These are phyloP conservation scores for Glossophaga mutica DNA, from an alignment of 2,797 vertebrate species.

Conservation along the genomic window DNA sequence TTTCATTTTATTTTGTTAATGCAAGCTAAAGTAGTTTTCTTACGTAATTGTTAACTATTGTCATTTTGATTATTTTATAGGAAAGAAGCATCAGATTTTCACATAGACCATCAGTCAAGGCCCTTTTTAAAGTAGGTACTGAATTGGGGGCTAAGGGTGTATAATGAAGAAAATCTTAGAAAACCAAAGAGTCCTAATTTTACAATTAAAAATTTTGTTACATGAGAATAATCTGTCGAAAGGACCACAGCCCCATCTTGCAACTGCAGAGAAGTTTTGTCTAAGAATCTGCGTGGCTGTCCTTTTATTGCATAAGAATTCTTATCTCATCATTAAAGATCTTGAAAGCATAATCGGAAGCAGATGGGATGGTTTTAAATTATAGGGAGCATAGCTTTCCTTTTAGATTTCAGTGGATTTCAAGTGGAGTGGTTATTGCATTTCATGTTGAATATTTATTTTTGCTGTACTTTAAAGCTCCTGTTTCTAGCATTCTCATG, in stretches of 20 bases:
- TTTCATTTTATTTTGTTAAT: conserved; percentile 6
- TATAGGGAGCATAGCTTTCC: neutral
- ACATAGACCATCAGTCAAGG: conserved; percentile 90
- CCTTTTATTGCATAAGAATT: conserved; percentile 16
- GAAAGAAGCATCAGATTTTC: conserved; percentile 92
- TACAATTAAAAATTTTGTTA: neutral
- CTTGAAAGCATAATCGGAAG: neutral
- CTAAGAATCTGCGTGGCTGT: neutral
- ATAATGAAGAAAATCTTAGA: neutral
- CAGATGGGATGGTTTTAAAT: neutral
- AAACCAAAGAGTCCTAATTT: neutral
- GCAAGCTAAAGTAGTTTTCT: neutral
- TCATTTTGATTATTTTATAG: conserved; percentile 81
- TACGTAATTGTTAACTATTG: neutral
- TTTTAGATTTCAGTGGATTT: conserved; percentile 28
- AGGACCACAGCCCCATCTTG: neutral
- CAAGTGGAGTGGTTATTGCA: neutral
- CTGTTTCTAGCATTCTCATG: neutral
- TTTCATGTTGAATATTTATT: conserved; percentile 27
- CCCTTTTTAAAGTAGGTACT: conserved; percentile 92
- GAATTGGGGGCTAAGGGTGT: neutral
- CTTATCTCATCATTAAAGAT: neutral
- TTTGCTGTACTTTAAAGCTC: neutral
- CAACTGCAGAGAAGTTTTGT: neutral
- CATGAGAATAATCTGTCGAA: neutral